Evolutionary conservation across 1,140 invertebrate species (phyloP).

Genomic region (Goniozus legneri): DNA sequence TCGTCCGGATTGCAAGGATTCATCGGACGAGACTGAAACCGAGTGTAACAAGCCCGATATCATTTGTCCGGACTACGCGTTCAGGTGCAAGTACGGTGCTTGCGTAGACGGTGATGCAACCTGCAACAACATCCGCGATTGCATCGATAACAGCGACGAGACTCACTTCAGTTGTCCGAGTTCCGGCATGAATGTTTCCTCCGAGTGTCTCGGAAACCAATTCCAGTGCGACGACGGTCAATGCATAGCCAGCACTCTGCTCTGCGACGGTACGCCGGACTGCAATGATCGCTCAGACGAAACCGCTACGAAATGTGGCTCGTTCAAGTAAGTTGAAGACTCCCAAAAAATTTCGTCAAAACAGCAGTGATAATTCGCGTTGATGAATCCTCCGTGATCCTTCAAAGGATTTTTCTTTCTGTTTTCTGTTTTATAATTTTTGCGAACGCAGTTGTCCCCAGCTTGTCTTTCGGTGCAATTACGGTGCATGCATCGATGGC

Average conservation of each 20-base stretch:
- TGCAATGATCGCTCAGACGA: constrained; percentile 62
- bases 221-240: constrained; percentile 41
- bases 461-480: constrained; percentile 58
- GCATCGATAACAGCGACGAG: constrained; percentile 70
- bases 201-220: constrained; percentile 20
- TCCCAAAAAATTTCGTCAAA: no score
- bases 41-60: constrained; percentile 49
- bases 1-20: constrained; percentile 53
- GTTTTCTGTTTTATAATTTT: no score
- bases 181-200: background rate
- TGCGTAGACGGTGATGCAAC: constrained; percentile 56
- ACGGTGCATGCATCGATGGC: constrained; percentile 60
- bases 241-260: constrained; percentile 28
- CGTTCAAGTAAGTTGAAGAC: constrained; percentile 34
- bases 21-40: constrained; percentile 59
- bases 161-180: constrained; percentile 21
- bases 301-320: constrained; percentile 49
- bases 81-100: constrained; percentile 60
- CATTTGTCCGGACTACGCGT: constrained; percentile 50
- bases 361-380: no score
- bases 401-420: constrained; percentile 11
- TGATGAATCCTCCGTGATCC: no score
- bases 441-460: constrained; percentile 46
- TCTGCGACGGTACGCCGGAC: constrained; percentile 57
- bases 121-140: constrained; percentile 63